phyloP scores from a whole-genome alignment of 2,797 vertebrate species.

The Danio albolineatus region DNA sequence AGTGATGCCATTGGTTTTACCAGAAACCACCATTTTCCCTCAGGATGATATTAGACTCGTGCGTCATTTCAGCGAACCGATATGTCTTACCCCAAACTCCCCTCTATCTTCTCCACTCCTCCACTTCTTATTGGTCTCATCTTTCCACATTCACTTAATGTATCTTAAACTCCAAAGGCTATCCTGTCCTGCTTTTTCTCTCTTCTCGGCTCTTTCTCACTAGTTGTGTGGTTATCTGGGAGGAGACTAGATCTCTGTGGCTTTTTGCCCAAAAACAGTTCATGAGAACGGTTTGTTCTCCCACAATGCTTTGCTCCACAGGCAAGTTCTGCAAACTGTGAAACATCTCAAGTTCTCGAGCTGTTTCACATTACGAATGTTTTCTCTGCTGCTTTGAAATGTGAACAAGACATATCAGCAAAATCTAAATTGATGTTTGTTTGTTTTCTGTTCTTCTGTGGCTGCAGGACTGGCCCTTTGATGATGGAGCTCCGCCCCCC shows the following conservation, averaged over 20 bases:
- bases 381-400: slow-evolving; percentile 2
- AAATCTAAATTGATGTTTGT: slow-evolving; percentile 14
- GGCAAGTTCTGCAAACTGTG: slow-evolving; percentile 5
- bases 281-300: slow-evolving; percentile 50
- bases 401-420: neutral
- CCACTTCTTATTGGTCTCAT: slow-evolving; percentile 33
- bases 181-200: slow-evolving; percentile 21
- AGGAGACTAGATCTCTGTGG: slow-evolving; percentile 46
- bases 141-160: slow-evolving; percentile 26
- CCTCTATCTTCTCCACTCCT: slow-evolving; percentile 16
- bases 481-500: slow-evolving; percentile 95
- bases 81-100: slow-evolving; percentile 29
- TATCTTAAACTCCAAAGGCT: slow-evolving; percentile 26
- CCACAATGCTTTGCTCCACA: slow-evolving; percentile 29
- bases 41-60: slow-evolving; percentile 44
- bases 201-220: slow-evolving; percentile 9
- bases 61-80: slow-evolving; percentile 51
- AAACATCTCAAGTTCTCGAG: slow-evolving; percentile 2
- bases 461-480: slow-evolving; percentile 95
- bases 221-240: slow-evolving; percentile 42
- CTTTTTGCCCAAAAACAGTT: slow-evolving; percentile 38
- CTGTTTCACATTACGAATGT: neutral
- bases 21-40: slow-evolving; percentile 39
- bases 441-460: neutral
- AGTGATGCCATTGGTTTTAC: slow-evolving; percentile 40